Evolutionary conservation across 2,113 vertebrate species (phyloP).

Genomic region (Eleginops maclovinus): DNA sequence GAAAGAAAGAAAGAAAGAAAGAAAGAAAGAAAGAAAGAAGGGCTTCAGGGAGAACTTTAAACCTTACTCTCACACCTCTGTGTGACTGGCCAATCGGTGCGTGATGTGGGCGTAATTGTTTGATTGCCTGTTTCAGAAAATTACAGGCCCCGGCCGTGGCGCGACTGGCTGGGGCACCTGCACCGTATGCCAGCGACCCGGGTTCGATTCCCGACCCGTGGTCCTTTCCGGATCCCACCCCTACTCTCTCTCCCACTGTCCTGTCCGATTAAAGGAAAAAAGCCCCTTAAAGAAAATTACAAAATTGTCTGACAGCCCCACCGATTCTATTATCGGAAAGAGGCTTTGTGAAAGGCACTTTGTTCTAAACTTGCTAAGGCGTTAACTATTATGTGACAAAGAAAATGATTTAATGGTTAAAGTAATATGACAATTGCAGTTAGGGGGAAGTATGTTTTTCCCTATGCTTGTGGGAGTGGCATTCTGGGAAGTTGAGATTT

Average conservation of each 20-base stretch:
- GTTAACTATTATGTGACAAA: constrained; percentile 2
- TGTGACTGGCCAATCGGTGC: background rate
- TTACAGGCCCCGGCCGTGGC: no score
- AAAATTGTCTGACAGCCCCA: background rate
- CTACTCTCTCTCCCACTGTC: no score
- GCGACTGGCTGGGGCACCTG: no score
- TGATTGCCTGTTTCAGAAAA: background rate
- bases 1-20: background rate
- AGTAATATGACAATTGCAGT: background rate
- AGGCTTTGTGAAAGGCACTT: background rate
- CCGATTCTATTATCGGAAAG: background rate
- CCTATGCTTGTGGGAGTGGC: constrained; percentile 8
- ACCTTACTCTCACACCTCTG: background rate
- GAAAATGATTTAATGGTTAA: constrained; percentile 9
- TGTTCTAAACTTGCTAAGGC: background rate
- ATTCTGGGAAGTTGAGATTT: constrained; percentile 37
- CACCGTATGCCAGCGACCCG: no score
- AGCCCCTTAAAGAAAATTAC: background rate
- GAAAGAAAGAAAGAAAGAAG: background rate
- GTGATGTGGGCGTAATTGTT: background rate
- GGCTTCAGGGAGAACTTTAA: background rate
- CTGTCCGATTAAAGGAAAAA: no score
- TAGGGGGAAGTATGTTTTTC: constrained; percentile 16
- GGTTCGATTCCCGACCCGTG: no score
- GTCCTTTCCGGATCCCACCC: no score